phyloP scores from a whole-genome alignment of 2,113 vertebrate species.

The Danionella cerebrum region DNA sequence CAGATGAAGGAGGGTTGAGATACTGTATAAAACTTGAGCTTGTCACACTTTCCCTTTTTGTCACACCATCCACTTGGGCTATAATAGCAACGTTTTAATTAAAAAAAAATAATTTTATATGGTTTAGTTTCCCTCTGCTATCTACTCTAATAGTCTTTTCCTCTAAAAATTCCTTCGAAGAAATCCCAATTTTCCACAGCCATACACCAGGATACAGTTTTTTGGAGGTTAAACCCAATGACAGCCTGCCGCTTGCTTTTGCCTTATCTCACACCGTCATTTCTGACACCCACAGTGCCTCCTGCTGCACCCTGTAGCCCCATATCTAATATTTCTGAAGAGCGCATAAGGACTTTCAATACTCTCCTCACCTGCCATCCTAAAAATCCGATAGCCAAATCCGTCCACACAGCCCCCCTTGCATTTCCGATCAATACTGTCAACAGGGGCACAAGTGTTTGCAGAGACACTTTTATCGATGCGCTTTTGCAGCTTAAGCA shows the following conservation, averaged over 20 bases:
- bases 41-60: no score
- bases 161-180: background rate
- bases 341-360: slow-evolving; percentile 34
- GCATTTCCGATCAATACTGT: slow-evolving; percentile 36
- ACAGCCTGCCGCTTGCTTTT: slow-evolving; percentile 2
- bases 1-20: no score
- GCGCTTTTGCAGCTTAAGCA: slow-evolving; percentile 41
- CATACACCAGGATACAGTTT: slow-evolving; percentile 21
- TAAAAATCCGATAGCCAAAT: slow-evolving; percentile 35
- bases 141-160: background rate
- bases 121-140: background rate
- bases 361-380: slow-evolving; percentile 31
- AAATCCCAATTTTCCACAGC: background rate
- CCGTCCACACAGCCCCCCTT: slow-evolving; percentile 26
- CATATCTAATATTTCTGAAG: slow-evolving; percentile 40
- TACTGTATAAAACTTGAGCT: no score
- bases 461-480: slow-evolving; percentile 40
- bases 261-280: slow-evolving; percentile 34
- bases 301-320: slow-evolving; percentile 20
- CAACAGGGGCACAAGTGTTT: slow-evolving; percentile 28
- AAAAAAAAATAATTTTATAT: no score
- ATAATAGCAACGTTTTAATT: no score
- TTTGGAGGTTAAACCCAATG: slow-evolving; percentile 25
- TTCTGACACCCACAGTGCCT: slow-evolving; percentile 34
- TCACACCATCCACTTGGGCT: no score